Conservation (phyloP, 2,888 invertebrate genomes). For the Patella caerulea region DNA sequence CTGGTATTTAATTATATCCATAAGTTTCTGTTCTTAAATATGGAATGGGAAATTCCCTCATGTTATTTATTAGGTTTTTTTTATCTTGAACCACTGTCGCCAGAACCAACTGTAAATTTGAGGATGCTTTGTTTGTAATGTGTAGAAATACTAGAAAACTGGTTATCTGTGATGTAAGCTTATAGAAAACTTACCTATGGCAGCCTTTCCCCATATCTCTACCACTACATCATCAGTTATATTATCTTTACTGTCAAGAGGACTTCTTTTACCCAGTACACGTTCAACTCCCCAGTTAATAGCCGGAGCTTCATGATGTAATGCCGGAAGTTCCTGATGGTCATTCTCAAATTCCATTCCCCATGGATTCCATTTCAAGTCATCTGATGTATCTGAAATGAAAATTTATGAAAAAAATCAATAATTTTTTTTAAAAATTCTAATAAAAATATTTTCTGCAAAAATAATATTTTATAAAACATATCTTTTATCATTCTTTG, state of each 20-base stretch:
- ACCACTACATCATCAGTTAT: constrained; percentile 38
- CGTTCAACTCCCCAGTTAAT: constrained; percentile 44
- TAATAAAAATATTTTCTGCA: too few relatives aligned
- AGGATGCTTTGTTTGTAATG: too few relatives aligned
- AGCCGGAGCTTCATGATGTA: constrained; percentile 54
- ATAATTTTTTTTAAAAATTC: background rate
- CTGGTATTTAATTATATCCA: too few relatives aligned
- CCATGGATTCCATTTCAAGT: constrained; percentile 65
- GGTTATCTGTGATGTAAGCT: background rate
- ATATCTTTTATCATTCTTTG: too few relatives aligned
- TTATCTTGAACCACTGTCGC: too few relatives aligned
- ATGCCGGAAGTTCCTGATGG: constrained; percentile 35
- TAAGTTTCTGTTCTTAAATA: too few relatives aligned
- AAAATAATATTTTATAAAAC: too few relatives aligned
- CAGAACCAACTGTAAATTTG: too few relatives aligned
- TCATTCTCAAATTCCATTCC: constrained; percentile 64
- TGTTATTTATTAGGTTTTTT: too few relatives aligned
- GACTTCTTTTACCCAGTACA: constrained; percentile 33
- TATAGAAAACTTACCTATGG: constrained; percentile 51
- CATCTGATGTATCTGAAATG: constrained; percentile 45
- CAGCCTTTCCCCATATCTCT: constrained; percentile 62
- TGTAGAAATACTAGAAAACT: too few relatives aligned
- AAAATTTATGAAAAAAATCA: constrained; percentile 1
- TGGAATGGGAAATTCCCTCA: too few relatives aligned
- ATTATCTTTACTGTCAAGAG: constrained; percentile 29